Conservation (phyloP, 2,797 vertebrate genomes). For the Rallus crepitans region DNA sequence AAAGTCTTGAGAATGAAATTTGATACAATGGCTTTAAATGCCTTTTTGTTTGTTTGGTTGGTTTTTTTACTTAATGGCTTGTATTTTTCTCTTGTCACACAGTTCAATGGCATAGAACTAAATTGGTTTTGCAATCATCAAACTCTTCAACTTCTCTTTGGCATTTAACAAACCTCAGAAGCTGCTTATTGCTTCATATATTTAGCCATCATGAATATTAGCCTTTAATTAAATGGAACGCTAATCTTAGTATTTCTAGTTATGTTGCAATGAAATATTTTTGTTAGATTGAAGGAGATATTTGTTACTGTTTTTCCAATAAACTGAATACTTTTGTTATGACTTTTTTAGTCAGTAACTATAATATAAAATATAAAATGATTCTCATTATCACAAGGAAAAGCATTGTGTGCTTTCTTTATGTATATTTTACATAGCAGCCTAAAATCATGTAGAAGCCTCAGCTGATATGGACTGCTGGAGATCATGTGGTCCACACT, state of each 20-base stretch:
- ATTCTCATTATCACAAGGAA: not conserved
- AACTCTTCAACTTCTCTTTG: conserved; percentile 62
- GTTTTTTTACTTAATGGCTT: not conserved
- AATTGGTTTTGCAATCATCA: conserved; percentile 66
- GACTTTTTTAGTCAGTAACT: not conserved
- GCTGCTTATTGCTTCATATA: conserved; percentile 66
- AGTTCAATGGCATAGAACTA: conserved; percentile 40
- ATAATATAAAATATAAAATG: not conserved
- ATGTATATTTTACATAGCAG: not conserved
- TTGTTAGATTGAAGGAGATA: not conserved
- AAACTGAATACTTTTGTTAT: not conserved
- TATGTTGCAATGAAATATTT: not conserved
- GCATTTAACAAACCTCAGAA: conserved; percentile 65
- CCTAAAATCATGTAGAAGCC: not conserved
- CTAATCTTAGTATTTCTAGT: conserved; percentile 37
- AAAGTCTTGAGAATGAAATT: not conserved
- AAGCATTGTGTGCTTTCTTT: not conserved
- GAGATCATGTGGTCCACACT: not conserved
- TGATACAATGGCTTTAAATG: not conserved
- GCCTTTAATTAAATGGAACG: conserved; percentile 57
- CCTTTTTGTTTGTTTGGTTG: not conserved
- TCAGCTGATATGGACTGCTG: not conserved
- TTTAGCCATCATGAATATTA: conserved; percentile 34
- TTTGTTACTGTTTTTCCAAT: conserved; percentile 9
- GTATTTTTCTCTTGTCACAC: conserved; percentile 46